Percentiles rank a stretch among this genome's conserved stretches.
These are phyloP conservation scores for Amniataba percoides DNA, from an alignment of 2,797 vertebrate species.

Conservation along the genomic window DNA sequence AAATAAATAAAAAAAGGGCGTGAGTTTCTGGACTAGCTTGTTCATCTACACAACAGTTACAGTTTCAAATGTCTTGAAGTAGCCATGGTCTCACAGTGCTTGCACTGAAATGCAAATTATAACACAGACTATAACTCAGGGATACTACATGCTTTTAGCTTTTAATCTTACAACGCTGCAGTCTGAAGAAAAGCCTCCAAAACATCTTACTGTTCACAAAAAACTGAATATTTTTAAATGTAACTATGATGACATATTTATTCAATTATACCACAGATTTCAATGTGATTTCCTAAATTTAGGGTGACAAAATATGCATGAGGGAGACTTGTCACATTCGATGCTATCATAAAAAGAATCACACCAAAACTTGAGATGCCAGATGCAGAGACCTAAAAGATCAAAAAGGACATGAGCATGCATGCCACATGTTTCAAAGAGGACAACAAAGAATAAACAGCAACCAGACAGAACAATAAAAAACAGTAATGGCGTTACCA, in stretches of 20 bases:
- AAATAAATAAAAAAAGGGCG: slow-evolving; percentile 79
- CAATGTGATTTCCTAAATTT: not conserved
- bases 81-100: slow-evolving; percentile 76
- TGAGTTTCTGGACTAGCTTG: slow-evolving; percentile 62
- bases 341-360: not conserved
- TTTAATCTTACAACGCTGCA: slow-evolving; percentile 34
- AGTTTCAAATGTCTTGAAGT: slow-evolving; percentile 71
- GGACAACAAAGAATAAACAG: slow-evolving; percentile 23
- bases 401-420: slow-evolving; percentile 42
- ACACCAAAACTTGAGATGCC: slow-evolving; percentile 12
- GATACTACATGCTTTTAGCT: slow-evolving; percentile 36
- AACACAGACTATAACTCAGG: slow-evolving; percentile 37
- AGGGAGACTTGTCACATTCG: not conserved
- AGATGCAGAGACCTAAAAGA: slow-evolving; percentile 26
- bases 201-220: slow-evolving; percentile 18
- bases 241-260: slow-evolving; percentile 1
- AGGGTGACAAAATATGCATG: slow-evolving; percentile 6
- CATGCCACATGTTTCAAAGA: slow-evolving; percentile 64
- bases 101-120: slow-evolving; percentile 69
- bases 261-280: slow-evolving; percentile 24
- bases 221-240: slow-evolving; percentile 20
- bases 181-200: slow-evolving; percentile 28
- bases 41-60: slow-evolving; percentile 77
- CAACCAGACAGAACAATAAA: slow-evolving; percentile 37
- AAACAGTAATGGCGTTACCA: slow-evolving; percentile 36